Evolutionary conservation across 1,140 invertebrate species (phyloP).

Genomic region (Zophobas atratus): DNA sequence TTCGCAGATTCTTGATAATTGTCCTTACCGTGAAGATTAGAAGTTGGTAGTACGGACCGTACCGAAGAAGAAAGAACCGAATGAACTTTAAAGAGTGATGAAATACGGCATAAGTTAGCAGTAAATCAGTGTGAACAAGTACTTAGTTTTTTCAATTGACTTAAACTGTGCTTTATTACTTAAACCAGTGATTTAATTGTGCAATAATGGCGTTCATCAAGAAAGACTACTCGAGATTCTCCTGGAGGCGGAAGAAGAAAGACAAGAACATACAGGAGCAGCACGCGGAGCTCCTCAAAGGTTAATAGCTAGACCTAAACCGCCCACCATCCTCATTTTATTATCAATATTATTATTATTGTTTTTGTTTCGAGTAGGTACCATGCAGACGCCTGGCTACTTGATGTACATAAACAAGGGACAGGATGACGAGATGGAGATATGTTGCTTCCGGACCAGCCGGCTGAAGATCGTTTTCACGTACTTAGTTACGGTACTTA

Average conservation of each 20-base stretch:
- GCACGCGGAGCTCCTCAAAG: constrained; percentile 52
- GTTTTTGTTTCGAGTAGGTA: constrained; percentile 18
- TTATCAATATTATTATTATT: not conserved
- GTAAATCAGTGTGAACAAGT: constrained; percentile 16
- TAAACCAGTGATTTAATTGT: constrained; percentile 33
- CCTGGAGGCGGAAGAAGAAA: constrained; percentile 2
- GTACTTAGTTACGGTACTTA: constrained; percentile 78
- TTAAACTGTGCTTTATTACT: constrained; percentile 37
- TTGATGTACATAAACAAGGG: constrained; percentile 74
- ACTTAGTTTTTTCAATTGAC: constrained; percentile 32
- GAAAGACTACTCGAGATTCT: constrained; percentile 25
- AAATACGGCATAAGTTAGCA: constrained; percentile 22
- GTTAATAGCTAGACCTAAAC: constrained; percentile 43
- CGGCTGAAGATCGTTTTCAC: constrained; percentile 72
- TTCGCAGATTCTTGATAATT: constrained; percentile 41
- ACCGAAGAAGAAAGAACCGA: not conserved
- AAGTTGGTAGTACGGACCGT: not conserved
- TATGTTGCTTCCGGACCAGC: constrained; percentile 77
- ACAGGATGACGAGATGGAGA: constrained; percentile 81
- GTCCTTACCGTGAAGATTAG: constrained; percentile 41
- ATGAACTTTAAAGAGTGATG: constrained; percentile 20
- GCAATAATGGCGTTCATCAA: constrained; percentile 28
- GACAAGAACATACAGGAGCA: constrained; percentile 51
- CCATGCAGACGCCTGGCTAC: constrained; percentile 27
- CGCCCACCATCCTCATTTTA: not conserved